Conservation (phyloP, 1,140 invertebrate genomes). For the Periplaneta americana region DNA sequence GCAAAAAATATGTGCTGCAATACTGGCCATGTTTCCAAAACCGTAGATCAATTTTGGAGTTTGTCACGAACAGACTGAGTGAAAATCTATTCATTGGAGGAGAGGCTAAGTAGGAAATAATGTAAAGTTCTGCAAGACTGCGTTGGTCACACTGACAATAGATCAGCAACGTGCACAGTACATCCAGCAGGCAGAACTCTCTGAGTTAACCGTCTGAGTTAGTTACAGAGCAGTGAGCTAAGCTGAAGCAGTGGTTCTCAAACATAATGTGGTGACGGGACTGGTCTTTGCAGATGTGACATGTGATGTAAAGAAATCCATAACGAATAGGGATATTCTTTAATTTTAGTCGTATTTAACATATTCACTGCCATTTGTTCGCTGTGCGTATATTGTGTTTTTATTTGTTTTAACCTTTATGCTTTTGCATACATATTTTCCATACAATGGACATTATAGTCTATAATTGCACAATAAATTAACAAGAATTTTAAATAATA, state of each 20-base stretch:
- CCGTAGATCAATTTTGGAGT: conserved; percentile 24
- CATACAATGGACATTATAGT: too few species aligned
- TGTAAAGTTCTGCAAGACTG: background rate
- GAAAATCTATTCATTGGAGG: too few species aligned
- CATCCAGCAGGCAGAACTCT: background rate
- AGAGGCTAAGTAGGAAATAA: background rate
- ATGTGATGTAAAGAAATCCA: background rate
- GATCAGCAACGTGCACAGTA: background rate
- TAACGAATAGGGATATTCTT: background rate
- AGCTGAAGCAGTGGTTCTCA: background rate
- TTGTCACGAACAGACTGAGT: too few species aligned
- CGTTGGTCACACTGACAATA: background rate
- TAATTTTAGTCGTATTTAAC: too few species aligned
- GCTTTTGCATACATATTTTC: too few species aligned
- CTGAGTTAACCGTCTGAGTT: background rate
- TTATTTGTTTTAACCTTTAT: too few species aligned
- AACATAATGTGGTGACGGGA: background rate
- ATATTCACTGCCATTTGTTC: background rate
- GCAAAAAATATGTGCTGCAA: conserved; percentile 81
- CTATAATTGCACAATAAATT: too few species aligned
- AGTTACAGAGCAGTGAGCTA: background rate
- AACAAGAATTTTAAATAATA: too few species aligned
- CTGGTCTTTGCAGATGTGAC: background rate
- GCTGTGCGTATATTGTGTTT: too few species aligned
- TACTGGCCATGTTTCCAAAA: conserved; percentile 67